These are phyloP conservation scores for Camelus bactrianus DNA, from an alignment of 2,113 vertebrate genomes.

Conservation along the genomic window DNA sequence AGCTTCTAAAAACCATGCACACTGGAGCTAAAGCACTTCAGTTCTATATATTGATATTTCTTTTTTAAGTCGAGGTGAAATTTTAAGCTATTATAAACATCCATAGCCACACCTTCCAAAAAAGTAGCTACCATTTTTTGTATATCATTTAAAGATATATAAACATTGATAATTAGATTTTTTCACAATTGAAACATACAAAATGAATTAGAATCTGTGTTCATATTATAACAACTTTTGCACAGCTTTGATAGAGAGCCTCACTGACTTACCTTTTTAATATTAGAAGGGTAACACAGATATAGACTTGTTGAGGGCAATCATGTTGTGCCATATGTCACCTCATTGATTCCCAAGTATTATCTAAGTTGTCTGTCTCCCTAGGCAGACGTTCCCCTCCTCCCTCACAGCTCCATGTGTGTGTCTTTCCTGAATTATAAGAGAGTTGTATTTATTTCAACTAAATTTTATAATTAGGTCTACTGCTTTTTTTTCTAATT, in stretches of 20 bases:
- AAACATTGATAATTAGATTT: background rate
- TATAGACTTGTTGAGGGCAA: background rate
- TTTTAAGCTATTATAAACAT: background rate
- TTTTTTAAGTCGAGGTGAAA: background rate
- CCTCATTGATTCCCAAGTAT: background rate
- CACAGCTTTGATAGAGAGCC: background rate
- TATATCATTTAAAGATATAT: background rate
- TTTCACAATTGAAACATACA: background rate
- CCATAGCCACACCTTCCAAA: background rate
- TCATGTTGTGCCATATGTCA: background rate
- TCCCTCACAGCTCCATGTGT: background rate
- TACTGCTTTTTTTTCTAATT: background rate
- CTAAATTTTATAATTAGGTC: background rate
- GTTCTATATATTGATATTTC: background rate
- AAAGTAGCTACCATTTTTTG: background rate
- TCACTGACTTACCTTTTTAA: background rate
- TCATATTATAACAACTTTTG: background rate
- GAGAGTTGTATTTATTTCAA: background rate
- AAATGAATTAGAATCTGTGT: slow-evolving; percentile 3
- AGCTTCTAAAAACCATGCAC: background rate
- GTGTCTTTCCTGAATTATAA: background rate
- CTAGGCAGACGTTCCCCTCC: background rate
- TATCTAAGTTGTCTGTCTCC: background rate
- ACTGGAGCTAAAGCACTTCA: background rate
- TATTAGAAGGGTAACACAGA: background rate